phyloP scores from a whole-genome alignment of 1,140 invertebrate species.

The Ips typographus region DNA sequence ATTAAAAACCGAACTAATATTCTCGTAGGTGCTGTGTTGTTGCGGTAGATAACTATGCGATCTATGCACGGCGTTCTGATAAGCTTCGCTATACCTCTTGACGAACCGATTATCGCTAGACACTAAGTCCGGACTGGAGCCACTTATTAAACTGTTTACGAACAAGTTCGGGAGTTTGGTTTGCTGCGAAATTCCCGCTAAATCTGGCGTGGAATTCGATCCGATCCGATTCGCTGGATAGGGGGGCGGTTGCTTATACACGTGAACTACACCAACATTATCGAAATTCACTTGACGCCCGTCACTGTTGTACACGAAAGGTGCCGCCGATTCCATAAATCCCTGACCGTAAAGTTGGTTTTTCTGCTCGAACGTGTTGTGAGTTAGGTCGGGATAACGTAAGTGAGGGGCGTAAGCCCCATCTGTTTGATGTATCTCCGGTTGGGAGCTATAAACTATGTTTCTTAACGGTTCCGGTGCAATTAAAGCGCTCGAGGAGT shows the following conservation, averaged over 20 bases:
- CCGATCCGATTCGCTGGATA: conserved; percentile 66
- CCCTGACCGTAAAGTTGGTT: conserved; percentile 41
- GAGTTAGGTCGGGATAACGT: conserved; percentile 63
- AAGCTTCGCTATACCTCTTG: background rate
- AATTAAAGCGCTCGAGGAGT: conserved; percentile 52
- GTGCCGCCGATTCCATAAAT: conserved; percentile 42
- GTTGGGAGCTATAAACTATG: conserved; percentile 63
- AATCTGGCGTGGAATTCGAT: conserved; percentile 70
- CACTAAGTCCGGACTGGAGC: conserved; percentile 76
- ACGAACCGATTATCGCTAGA: conserved; percentile 59
- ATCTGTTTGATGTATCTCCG: conserved; percentile 60
- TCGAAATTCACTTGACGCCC: conserved; percentile 51
- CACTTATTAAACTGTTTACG: conserved; percentile 60
- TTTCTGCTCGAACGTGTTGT: conserved; percentile 55
- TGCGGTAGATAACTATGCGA: conserved; percentile 57
- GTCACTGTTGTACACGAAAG: conserved; percentile 30
- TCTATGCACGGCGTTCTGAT: conserved; percentile 51
- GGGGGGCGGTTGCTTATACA: conserved; percentile 80
- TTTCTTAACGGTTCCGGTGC: conserved; percentile 45
- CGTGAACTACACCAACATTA: conserved; percentile 64
- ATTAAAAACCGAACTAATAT: conserved; percentile 59
- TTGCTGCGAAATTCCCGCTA: conserved; percentile 66
- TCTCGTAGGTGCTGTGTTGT: conserved; percentile 72
- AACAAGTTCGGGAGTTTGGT: conserved; percentile 42
- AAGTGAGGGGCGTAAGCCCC: conserved; percentile 45